Evolutionary conservation across 2,113 vertebrate species (phyloP).

Genomic region (Columbina picui): DNA sequence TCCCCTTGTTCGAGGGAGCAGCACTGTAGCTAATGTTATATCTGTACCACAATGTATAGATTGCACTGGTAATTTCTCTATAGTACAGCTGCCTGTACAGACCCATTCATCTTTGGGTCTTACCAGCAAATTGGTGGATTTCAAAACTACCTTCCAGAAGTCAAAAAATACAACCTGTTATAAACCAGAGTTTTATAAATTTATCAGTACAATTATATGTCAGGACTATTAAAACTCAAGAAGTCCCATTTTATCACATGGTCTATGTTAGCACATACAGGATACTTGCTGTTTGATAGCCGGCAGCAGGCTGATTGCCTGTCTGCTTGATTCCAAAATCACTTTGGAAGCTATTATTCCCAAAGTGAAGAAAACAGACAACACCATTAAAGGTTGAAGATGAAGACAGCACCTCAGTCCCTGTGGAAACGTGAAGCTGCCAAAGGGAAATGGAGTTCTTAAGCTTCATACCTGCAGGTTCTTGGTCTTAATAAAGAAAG

Average conservation of each 20-base stretch:
- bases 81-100: fast-evolving
- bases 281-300: background rate
- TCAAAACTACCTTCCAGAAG: background rate
- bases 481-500: background rate
- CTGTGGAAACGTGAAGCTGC: background rate
- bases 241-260: fast-evolving
- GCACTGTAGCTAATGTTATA: background rate
- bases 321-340: background rate
- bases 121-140: background rate
- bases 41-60: background rate
- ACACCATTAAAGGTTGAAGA: background rate
- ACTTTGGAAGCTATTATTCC: background rate
- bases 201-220: background rate
- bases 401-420: background rate
- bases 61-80: background rate
- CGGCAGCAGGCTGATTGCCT: background rate
- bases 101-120: background rate
- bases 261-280: background rate
- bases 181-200: background rate
- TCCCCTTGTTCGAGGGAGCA: fast-evolving
- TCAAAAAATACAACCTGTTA: background rate
- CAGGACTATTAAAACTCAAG: background rate
- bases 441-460: background rate
- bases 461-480: background rate
- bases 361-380: background rate